phyloP scores from a whole-genome alignment of 1,140 invertebrate genomes.

The Bilobella aurantiaca region DNA sequence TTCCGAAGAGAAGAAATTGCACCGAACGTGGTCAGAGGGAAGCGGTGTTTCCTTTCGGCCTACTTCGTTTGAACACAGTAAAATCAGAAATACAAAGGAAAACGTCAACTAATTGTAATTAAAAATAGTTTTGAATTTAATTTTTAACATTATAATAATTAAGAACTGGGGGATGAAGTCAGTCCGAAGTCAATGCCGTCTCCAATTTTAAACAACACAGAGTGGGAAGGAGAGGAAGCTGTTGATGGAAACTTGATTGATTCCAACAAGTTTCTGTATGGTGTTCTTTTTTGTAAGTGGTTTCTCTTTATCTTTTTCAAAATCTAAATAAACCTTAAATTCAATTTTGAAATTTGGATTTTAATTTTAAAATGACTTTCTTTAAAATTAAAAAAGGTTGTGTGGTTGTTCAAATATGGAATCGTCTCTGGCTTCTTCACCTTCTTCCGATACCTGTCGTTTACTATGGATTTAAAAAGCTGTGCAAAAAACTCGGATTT shows the following conservation, averaged over 20 bases:
- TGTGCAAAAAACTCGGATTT: slow-evolving; percentile 15
- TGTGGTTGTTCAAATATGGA: slow-evolving; percentile 57
- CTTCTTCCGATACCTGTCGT: slow-evolving; percentile 54
- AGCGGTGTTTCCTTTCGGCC: not conserved
- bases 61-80: not conserved
- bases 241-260: slow-evolving; percentile 36
- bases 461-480: slow-evolving; percentile 43
- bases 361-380: no score
- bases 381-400: no score
- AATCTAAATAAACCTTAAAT: no score
- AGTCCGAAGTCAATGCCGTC: slow-evolving; percentile 9
- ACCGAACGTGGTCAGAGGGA: slow-evolving; percentile 10
- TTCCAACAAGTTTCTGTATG: slow-evolving; percentile 54
- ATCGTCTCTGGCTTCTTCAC: slow-evolving; percentile 57
- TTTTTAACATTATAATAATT: no score
- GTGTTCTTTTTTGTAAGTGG: slow-evolving; percentile 56
- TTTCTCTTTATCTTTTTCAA: no score
- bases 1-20: not conserved
- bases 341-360: no score
- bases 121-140: not conserved
- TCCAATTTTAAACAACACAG: slow-evolving; percentile 15
- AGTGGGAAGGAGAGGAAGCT: slow-evolving; percentile 19
- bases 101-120: not conserved
- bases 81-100: not conserved
- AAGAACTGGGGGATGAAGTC: not conserved